Evolutionary conservation across 2,797 vertebrate genomes (phyloP), one percentile per base, ranked within the genome.

Genomic region (Etheostoma perlongum): DNA sequence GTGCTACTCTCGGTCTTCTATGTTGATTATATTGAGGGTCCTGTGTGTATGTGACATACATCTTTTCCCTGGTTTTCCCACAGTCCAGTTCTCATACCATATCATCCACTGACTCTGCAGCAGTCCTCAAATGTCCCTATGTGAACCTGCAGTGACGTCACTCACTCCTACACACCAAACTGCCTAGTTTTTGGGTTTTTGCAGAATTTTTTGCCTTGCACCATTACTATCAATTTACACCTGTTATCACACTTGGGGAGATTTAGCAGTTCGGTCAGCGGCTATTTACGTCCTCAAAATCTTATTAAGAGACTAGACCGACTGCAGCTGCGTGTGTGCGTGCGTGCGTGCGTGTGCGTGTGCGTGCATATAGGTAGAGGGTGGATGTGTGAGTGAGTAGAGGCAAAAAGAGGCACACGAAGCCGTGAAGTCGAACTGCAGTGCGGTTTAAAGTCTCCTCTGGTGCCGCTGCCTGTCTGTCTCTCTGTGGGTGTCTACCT

Each of bases 281-380:
- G 78, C 90, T 92, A 90, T 92, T 92, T 91, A 5, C 67, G 85
- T 88, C 85, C 69, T 58, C n/a, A 19, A 21, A 88, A 91, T 88
- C 92, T 67, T 16, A 90, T 92, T 92, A 92, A 83, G 67, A 52
- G 88, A 80, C 86, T 87, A 90, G 83, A 87, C 85, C 27, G 82
- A 62, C 66, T 61, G 82, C 81, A 30, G 59, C 11, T 8, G 25
- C n/a, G 42, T 15, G 54, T 21, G 36, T 57, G 60, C 12, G 81
- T 74, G 40, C 15, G 25, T 33, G 61, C 44, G 46, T 48, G 19
- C 46, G 13, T 16, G 40, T 54, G 71, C 15, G 42, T 51, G 60
- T 30, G 27, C 30, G 30, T 30, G 30, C 30, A 30, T 11, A 40
- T 14, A 11, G 55, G 71, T 42, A 11, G 36, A 1, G 72, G 57